These are phyloP conservation scores for Agrochola lota DNA, from an alignment of 2,888 invertebrate species.

Conservation along the genomic window DNA sequence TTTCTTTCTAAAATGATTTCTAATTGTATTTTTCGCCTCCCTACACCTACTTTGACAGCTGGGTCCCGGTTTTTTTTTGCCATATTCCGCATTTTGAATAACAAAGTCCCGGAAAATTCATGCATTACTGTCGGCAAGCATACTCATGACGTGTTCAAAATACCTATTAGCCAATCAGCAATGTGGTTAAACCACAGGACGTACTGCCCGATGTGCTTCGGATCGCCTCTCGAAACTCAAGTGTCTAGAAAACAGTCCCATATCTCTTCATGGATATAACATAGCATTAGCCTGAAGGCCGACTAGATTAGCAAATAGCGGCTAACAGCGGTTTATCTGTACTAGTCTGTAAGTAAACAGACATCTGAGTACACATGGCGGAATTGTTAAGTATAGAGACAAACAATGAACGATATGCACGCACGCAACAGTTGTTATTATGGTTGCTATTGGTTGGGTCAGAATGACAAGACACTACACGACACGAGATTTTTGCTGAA, in stretches of 20 bases:
- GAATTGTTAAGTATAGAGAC: background rate
- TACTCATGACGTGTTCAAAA: too few species aligned
- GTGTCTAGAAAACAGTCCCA: background rate
- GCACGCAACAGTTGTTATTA: background rate
- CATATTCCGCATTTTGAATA: too few species aligned
- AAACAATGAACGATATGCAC: constrained; percentile 10
- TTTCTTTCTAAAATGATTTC: too few species aligned
- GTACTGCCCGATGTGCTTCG: background rate
- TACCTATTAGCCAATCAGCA: too few species aligned
- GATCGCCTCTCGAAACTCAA: background rate
- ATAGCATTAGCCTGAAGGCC: constrained; percentile 38
- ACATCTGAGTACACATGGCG: constrained; percentile 2
- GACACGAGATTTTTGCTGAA: too few species aligned
- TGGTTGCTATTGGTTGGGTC: background rate
- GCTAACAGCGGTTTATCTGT: constrained; percentile 50
- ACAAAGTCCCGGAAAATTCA: too few species aligned
- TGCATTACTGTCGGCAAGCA: too few species aligned
- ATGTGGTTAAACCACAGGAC: background rate
- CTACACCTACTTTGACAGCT: too few species aligned
- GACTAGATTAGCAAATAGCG: constrained; percentile 50
- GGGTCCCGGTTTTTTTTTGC: too few species aligned
- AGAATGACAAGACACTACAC: background rate
- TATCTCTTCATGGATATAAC: constrained; percentile 19
- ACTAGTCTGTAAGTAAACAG: constrained; percentile 5
- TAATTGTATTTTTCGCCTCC: too few species aligned